Base-by-base conservation (phyloP, 30 jellyfish, hydroid and myxozoan genomes). In the Pelagia noctiluca region DNA sequence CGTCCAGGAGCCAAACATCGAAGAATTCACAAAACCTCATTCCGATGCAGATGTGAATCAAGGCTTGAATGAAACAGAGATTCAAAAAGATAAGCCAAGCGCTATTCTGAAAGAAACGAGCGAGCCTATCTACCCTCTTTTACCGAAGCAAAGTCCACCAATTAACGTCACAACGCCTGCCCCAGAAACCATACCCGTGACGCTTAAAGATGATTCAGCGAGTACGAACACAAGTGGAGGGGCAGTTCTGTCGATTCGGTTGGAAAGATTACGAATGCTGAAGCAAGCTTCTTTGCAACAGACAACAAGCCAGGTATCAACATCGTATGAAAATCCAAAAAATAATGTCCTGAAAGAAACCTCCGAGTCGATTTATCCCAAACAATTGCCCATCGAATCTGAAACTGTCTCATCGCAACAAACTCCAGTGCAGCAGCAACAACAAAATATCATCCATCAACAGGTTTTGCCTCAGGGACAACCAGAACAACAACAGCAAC, bases 21-120 rank as follows among this genome's bases (percentile, higher is more conserved):
- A 75, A 12, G 96, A 70, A 22, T 70, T 46, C 33, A 50, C 88
- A 18, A 72, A 63, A 54, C 88, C 95, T 8, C 63, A 62, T 34
- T 72, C 88, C 30, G 88, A 72, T 19, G 88, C 95, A 2, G 77
- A 83, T 53, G 94, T 71, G 23, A 71, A 71, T 34, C 82, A 70
- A 35, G 75, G 76, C 48, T 31, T 52, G 34, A 75, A 72, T 48
- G 95, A 61, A 60, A 75, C 88, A 35, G 84, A 84, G 77, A 60
- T 31, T 10, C 63, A 25, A 30, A 63, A 63, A 50, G 66, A n/a
- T 2, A 36, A 21, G 50, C 60, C 82, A 13, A 25, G 21, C 11
- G 4, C 67, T 0, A 50, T 18, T 2, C 29, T 35, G 34, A 47
- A 69, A 53, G 86, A 82, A 71, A 54, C 82, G 4, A 22, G 80